phyloP scores from a whole-genome alignment of 2,113 vertebrate species.

The Athene noctua region DNA sequence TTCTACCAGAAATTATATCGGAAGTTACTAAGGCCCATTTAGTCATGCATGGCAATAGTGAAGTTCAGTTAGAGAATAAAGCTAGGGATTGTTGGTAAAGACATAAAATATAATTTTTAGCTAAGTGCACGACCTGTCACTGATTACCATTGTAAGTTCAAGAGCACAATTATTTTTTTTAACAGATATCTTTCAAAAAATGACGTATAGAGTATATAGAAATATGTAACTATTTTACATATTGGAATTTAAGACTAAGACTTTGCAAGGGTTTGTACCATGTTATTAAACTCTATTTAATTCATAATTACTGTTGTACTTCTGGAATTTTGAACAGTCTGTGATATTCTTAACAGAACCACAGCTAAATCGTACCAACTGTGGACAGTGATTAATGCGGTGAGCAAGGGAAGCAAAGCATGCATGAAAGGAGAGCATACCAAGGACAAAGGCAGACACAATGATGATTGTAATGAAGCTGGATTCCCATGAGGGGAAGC shows the following conservation, averaged over 20 bases:
- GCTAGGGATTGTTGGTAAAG: neutral
- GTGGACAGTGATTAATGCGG: conserved; percentile 5
- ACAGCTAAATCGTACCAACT: neutral
- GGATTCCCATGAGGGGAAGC: neutral
- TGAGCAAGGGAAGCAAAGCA: neutral
- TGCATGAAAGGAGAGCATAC: neutral
- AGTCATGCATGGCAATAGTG: neutral
- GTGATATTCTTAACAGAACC: neutral
- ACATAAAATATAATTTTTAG: neutral
- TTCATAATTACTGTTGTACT: neutral
- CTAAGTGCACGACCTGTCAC: neutral
- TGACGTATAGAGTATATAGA: neutral
- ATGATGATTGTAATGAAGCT: neutral
- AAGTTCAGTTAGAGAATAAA: neutral
- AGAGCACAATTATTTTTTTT: neutral
- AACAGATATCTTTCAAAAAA: neutral
- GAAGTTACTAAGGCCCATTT: neutral
- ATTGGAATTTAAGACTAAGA: neutral
- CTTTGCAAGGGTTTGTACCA: neutral
- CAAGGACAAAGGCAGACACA: conserved; percentile 4
- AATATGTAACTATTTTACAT: neutral
- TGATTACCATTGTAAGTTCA: neutral
- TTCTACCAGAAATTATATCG: neutral
- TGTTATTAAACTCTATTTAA: neutral
- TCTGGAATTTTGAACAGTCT: neutral